These are phyloP conservation scores for Frankliniella intonsa DNA, from an alignment of 2,888 invertebrate genomes.

Conservation along the genomic window DNA sequence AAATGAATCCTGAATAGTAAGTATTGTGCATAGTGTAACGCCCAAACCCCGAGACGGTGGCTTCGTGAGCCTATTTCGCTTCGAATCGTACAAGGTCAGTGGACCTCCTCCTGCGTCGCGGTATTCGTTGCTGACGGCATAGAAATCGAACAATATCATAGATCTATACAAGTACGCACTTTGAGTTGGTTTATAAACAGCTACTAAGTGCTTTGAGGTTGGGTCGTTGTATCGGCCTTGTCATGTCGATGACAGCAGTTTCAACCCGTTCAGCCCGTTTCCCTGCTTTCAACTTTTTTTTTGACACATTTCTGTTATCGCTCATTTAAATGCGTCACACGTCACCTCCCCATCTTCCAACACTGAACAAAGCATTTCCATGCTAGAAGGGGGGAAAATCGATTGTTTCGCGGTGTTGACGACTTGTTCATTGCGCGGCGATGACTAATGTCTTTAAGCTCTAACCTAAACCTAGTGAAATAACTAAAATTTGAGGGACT, in stretches of 20 bases:
- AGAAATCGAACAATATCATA: no score
- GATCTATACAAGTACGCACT: no score
- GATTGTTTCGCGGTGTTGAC: no score
- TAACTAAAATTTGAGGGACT: no score
- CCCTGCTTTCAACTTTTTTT: background rate
- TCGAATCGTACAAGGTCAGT: background rate
- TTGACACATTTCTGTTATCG: background rate
- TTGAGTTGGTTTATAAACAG: no score
- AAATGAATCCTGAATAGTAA: slow-evolving; percentile 82
- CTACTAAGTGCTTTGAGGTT: background rate
- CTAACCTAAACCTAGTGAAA: no score
- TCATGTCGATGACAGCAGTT: slow-evolving; percentile 10
- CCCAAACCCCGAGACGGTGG: background rate
- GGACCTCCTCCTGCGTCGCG: background rate
- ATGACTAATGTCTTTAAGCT: no score
- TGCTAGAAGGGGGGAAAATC: no score
- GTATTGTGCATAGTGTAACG: slow-evolving; percentile 50
- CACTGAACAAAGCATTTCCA: background rate
- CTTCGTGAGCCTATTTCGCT: slow-evolving; percentile 2
- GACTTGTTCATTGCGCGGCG: no score
- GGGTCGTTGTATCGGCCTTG: slow-evolving; percentile 12
- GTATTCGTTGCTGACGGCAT: no score
- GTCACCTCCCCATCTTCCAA: background rate
- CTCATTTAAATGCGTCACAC: background rate
- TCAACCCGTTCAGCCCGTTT: background rate